phyloP scores from a whole-genome alignment of 2,888 invertebrate genomes.

The Allacma fusca region DNA sequence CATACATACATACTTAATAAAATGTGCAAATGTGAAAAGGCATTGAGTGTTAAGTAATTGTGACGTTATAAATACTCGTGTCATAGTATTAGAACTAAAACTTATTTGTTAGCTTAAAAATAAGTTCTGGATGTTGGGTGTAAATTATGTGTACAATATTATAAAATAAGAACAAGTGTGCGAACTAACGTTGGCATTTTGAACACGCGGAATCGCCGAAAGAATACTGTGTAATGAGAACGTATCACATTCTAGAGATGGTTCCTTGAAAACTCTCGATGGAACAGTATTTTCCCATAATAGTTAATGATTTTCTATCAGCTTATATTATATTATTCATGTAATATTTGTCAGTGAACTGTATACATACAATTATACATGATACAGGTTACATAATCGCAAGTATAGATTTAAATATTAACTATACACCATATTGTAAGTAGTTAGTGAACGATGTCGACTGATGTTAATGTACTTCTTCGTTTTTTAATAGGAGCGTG shows the following conservation, averaged over 20 bases:
- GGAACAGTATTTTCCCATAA: constrained; percentile 42
- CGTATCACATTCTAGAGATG: constrained; percentile 38
- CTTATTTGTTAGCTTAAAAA: not conserved
- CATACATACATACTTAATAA: not conserved
- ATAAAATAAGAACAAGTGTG: not conserved
- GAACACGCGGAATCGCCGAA: not conserved
- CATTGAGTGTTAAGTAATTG: not conserved
- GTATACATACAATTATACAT: not conserved
- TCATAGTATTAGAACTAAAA: constrained; percentile 17
- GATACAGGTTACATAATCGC: not conserved
- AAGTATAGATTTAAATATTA: not conserved
- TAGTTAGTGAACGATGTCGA: constrained; percentile 36
- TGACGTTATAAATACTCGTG: constrained; percentile 38
- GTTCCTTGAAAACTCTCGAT: constrained; percentile 26
- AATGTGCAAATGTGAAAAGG: not conserved
- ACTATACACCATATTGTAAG: not conserved
- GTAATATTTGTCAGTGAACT: not conserved
- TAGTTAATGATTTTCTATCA: not conserved
- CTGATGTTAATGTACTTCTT: constrained; percentile 42
- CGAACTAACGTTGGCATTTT: not conserved
- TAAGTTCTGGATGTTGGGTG: constrained; percentile 4
- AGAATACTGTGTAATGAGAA: constrained; percentile 17
- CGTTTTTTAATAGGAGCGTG: not conserved
- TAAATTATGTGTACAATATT: constrained; percentile 21
- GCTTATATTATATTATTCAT: not conserved